Evolutionary conservation across 2,113 vertebrate species (phyloP), one percentile per base, ranked within the genome.

Genomic region (Panthera tigris): DNA sequence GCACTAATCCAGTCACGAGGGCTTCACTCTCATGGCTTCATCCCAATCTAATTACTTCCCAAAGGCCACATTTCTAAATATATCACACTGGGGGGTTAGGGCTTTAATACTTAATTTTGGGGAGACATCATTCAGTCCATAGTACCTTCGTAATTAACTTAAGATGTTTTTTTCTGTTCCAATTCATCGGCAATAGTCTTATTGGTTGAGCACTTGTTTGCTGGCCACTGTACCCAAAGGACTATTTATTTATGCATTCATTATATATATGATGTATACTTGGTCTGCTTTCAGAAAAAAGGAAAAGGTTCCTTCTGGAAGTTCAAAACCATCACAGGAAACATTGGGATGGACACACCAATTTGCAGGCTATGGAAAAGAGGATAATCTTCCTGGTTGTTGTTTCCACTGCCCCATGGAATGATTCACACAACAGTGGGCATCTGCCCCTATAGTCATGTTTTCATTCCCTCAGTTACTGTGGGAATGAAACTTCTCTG

Each of bases 221-320:
- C 80, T 97, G 69, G 73, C 84, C 88, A 92, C 73, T 25, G n/a
- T 61, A 93, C 39, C 76, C 91, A 85, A 88, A 84, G 45, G 31
- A 73, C 65, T 85, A 83, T 96, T 96, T 79, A 87, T 66, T 81
- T 69, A 82, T 69, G 84, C 71, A 89, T 36, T 95, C 14, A 69
- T 73, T 92, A 66, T 41, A 74, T 41, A 27, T 41, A 69, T 69
- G 66, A 69, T 85, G 41, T 94, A 55, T 61, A 95, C 41, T 96
- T 94, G 81, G n/a, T 85, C 25, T 86, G 66, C 52, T 94, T 96
- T 95, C 55, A 88, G 39, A 80, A 95, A 91, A 45, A 45, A 39
- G 27, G n/a, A 71, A 76, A 19, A 16, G 23, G 15, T 93, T 52
- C 21, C 57, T 89, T 73, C 81, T 78, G 57, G 19, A 63, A 97